Conservation (phyloP, 2,113 vertebrate genomes). For the Prunella himalayana region DNA sequence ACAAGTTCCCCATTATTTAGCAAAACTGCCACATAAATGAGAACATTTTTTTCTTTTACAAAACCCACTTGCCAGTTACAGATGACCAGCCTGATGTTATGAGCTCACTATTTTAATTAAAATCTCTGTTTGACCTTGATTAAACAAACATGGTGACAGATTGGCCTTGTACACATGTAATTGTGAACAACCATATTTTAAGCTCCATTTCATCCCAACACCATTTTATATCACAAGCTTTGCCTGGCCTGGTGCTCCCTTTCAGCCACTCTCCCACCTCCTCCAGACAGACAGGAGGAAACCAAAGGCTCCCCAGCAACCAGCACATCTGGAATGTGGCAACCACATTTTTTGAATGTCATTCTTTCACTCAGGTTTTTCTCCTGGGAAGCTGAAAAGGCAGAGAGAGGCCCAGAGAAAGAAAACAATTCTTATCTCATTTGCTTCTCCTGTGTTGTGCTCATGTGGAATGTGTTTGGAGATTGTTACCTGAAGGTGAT, state of each 20-base stretch:
- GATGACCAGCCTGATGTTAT: background rate
- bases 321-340: background rate
- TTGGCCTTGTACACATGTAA: background rate
- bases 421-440: no score
- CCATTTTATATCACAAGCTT: background rate
- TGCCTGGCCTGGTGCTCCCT: background rate
- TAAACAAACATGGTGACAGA: conserved; percentile 5
- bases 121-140: background rate
- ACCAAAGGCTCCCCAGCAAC: background rate
- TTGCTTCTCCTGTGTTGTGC: no score
- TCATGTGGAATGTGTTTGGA: no score
- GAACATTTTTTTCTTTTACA: background rate
- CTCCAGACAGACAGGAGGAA: background rate
- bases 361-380: no score
- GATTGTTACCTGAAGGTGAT: no score
- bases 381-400: no score
- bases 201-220: background rate
- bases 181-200: background rate
- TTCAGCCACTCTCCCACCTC: background rate
- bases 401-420: no score
- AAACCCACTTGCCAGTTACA: background rate
- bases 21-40: background rate
- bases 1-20: background rate
- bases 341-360: no score
- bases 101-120: conserved; percentile 25